Percentiles rank a stretch among this genome's conserved stretches.
phyloP scores from a whole-genome alignment of 2,888 invertebrate genomes.

The Formica aserva region DNA sequence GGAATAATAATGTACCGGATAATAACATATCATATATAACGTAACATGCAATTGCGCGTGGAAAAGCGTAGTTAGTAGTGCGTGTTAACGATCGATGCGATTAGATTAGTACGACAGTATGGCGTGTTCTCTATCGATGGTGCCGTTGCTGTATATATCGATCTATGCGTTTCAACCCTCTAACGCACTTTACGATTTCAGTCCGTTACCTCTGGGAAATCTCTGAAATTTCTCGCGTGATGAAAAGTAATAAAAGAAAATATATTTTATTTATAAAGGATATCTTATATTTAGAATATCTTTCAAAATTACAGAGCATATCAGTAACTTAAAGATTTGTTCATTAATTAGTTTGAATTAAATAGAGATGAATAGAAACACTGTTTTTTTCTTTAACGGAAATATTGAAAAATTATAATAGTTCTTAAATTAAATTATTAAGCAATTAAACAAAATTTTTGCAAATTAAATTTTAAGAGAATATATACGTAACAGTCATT shows the following conservation, averaged over 20 bases:
- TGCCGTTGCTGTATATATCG: constrained; percentile 2
- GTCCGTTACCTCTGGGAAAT: neutral
- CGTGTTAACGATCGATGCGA: neutral
- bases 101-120: constrained; percentile 6
- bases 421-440: neutral
- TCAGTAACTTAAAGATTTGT: neutral
- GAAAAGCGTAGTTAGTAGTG: constrained; percentile 9
- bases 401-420: neutral
- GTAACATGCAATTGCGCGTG: constrained; percentile 33
- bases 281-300: neutral
- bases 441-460: neutral
- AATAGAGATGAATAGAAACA: neutral
- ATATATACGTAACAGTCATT: neutral
- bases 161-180: neutral
- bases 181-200: constrained; percentile 1
- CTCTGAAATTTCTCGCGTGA: neutral
- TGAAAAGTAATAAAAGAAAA: neutral
- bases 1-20: too few species aligned
- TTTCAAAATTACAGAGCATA: neutral
- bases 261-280: neutral
- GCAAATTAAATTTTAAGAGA: neutral
- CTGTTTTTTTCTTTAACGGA: neutral
- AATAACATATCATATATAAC: neutral
- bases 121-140: constrained; percentile 15
- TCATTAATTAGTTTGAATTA: neutral